Evolutionary conservation across 2,113 vertebrate species (phyloP).

Genomic region (Orthonyx spaldingii): DNA sequence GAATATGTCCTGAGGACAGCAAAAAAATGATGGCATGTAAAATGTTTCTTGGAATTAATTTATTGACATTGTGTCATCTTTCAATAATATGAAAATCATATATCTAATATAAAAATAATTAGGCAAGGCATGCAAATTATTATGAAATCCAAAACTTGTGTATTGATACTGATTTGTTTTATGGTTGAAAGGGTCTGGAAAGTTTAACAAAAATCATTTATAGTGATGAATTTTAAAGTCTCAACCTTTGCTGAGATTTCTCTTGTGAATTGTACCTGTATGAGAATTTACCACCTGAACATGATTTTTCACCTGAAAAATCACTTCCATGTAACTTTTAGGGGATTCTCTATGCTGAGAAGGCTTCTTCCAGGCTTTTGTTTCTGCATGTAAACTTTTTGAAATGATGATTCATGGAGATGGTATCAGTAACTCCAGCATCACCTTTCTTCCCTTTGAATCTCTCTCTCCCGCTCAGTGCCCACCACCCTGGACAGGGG

Average conservation of each 20-base stretch:
- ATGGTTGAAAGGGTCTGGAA: not conserved
- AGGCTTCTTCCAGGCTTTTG: not conserved
- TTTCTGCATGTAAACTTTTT: not conserved
- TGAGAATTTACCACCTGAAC: not conserved
- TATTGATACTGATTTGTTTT: not conserved
- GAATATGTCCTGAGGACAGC: not conserved
- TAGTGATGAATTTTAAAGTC: not conserved
- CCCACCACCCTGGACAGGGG: accelerated
- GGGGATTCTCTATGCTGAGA: not conserved
- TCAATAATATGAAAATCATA: not conserved
- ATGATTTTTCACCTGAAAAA: not conserved
- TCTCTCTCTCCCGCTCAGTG: not conserved
- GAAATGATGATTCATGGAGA: not conserved
- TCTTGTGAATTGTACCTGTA: not conserved
- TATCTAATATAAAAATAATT: not conserved
- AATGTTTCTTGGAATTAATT: not conserved
- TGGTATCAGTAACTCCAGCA: not conserved
- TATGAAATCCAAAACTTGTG: not conserved
- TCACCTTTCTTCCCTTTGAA: not conserved
- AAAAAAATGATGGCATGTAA: not conserved
- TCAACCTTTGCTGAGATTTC: not conserved
- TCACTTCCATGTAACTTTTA: not conserved
- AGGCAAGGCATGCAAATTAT: not conserved
- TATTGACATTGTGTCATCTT: not conserved
- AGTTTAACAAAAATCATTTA: not conserved